phyloP scores from a whole-genome alignment of 2,797 vertebrate species.

The Catharus ustulatus region DNA sequence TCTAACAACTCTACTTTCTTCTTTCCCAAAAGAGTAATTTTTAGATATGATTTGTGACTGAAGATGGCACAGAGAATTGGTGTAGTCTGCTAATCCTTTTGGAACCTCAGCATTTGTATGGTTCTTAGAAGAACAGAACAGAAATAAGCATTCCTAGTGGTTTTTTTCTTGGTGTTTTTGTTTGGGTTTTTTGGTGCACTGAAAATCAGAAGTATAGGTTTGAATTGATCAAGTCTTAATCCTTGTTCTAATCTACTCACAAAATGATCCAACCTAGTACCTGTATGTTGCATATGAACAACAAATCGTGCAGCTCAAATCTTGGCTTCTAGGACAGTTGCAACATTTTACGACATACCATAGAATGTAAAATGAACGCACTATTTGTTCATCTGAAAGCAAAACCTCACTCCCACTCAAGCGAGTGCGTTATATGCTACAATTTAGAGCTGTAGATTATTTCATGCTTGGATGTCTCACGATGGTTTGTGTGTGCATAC shows the following conservation, averaged over 20 bases:
- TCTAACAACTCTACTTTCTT: neutral
- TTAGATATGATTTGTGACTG: neutral
- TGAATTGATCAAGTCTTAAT: neutral
- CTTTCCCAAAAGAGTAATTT: neutral
- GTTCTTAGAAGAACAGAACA: neutral
- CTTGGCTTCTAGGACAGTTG: neutral
- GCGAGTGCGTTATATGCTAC: neutral
- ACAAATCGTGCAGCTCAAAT: neutral
- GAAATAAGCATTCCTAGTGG: neutral
- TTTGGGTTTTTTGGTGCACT: neutral
- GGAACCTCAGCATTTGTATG: neutral
- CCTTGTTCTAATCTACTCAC: neutral
- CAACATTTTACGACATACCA: neutral
- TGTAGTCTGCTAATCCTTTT: neutral
- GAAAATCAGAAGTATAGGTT: neutral
- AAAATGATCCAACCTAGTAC: neutral
- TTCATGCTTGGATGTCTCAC: neutral
- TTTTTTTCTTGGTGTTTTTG: accelerated
- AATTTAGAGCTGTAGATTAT: neutral
- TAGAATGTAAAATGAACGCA: neutral
- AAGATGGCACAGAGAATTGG: neutral
- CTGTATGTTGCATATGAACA: neutral
- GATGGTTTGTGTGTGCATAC: neutral
- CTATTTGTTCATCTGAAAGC: neutral
- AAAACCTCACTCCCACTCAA: neutral